Evolutionary conservation across 2,797 vertebrate species (phyloP), one percentile per base, ranked within the genome.

Genomic region (Eidolon dupreanum): DNA sequence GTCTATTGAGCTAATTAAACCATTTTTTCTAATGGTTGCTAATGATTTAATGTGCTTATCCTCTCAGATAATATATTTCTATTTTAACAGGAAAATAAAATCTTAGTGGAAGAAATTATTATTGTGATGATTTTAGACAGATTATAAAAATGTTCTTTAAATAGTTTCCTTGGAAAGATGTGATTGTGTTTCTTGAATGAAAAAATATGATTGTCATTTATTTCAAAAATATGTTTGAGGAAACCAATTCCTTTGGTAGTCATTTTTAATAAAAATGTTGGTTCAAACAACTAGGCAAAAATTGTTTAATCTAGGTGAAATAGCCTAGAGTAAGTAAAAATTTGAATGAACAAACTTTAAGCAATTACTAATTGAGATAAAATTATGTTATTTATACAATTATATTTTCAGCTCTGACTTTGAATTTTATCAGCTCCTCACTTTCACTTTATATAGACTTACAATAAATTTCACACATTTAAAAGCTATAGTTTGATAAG

Each of bases 61-160:
- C 59, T 94, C 36, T n/a, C 70, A 97, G 43, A 90, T 95, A 96
- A 92, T 86, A 93, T 78, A 91, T 87, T 95, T 94, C 49, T 41
- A 87, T 96, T 96, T 96, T 96, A 97, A 94, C 6, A 93, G 70
- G 86, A 95, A 96, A 97, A 96, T 87, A 61, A 93, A 96, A 87
- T 24, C 55, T 95, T 86, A 55, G 46, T 94, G 36, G 41, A 93
- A 94, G 46, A 53, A 79, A 89, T 97, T 79, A 93, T 46, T 93
- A 78, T 28, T 90, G 8, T 43, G 51, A 87, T 61, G 19, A 89
- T 94, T 91, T 95, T 65, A 91, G 75, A 77, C 20, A 55, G 24
- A 78, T 74, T 93, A 91, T 86, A 53, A 95, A 96, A 86, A 93
- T 71, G 24, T 15, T 65, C 53, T 93, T 88, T 74, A 93, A 90